Percentiles rank a stretch among this genome's conserved stretches.
Conservation (phyloP, 2,797 vertebrate species). For the Kryptolebias ocellatus region DNA sequence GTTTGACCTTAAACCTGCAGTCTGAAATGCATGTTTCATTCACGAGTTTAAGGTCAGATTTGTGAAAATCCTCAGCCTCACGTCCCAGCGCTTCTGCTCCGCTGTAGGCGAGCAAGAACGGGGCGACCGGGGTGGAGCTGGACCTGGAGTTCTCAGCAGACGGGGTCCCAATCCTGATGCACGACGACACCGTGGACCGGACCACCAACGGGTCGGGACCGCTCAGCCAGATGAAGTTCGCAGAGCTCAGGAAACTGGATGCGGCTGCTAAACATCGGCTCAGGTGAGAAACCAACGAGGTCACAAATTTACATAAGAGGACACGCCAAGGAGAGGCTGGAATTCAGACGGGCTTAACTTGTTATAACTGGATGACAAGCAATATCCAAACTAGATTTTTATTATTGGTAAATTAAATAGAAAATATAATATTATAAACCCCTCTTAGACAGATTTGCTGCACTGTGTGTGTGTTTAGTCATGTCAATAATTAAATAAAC, state of each 20-base stretch:
- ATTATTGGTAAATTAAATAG: neutral
- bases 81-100: neutral
- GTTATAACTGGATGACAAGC: no score
- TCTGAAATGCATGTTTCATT: neutral
- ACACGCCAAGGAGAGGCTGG: neutral
- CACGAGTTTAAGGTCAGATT: no score
- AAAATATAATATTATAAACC: neutral
- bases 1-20: neutral
- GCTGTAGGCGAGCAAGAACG: conserved; percentile 89
- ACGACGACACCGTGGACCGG: conserved; percentile 91
- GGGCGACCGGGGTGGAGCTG: conserved; percentile 91
- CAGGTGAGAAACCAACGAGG: conserved; percentile 71
- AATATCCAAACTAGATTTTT: neutral
- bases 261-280: conserved; percentile 91
- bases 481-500: no score
- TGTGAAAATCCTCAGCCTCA: neutral
- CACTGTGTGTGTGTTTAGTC: neutral
- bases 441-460: no score
- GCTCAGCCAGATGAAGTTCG: conserved; percentile 84
- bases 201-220: conserved; percentile 91
- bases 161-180: conserved; percentile 92
- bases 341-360: no score
- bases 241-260: conserved; percentile 87
- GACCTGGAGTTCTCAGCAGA: conserved; percentile 94
- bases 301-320: neutral